phyloP scores from a whole-genome alignment of 2,888 invertebrate genomes.

The Drosophila eohydei region DNA sequence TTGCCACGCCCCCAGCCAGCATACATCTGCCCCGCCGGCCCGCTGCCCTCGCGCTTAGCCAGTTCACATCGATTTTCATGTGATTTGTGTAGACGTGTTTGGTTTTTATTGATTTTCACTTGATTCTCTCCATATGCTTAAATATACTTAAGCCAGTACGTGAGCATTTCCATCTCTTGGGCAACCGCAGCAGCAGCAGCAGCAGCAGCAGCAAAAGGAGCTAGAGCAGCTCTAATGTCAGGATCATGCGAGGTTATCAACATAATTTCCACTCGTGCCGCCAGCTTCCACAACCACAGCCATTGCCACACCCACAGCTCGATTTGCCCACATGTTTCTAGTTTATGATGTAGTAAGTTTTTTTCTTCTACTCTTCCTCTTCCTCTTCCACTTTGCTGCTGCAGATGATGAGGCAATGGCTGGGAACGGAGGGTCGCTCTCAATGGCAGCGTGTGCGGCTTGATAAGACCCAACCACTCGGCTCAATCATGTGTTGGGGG shows the following conservation, averaged over 20 bases:
- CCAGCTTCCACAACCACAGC: slow-evolving; percentile 36
- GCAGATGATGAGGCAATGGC: slow-evolving; percentile 14
- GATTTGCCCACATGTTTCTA: slow-evolving; percentile 65
- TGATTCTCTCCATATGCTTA: slow-evolving; percentile 80
- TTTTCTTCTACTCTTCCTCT: slow-evolving; percentile 20
- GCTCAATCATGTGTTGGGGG: slow-evolving; percentile 50
- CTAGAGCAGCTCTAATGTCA: slow-evolving; percentile 73
- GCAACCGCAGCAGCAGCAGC: slow-evolving; percentile 13
- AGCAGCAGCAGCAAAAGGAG: not conserved
- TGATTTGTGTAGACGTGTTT: slow-evolving; percentile 80
- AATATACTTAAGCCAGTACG: slow-evolving; percentile 80
- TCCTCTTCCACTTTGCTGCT: slow-evolving; percentile 1
- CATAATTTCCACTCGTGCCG: slow-evolving; percentile 69
- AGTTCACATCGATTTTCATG: slow-evolving; percentile 77
- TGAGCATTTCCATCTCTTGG: slow-evolving; percentile 72
- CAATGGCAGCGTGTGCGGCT: slow-evolving; percentile 74
- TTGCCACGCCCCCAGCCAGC: not conserved
- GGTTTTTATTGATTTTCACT: slow-evolving; percentile 81
- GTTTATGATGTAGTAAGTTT: slow-evolving; percentile 78
- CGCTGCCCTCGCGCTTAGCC: slow-evolving; percentile 1
- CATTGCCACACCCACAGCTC: slow-evolving; percentile 12
- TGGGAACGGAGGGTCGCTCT: slow-evolving; percentile 25
- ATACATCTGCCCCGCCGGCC: too few relatives aligned
- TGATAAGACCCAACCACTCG: slow-evolving; percentile 63
- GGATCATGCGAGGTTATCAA: slow-evolving; percentile 79